Evolutionary conservation across 2,797 vertebrate species (phyloP), one percentile per base, ranked within the genome.

Genomic region (Kryptopterus vitreolus): DNA sequence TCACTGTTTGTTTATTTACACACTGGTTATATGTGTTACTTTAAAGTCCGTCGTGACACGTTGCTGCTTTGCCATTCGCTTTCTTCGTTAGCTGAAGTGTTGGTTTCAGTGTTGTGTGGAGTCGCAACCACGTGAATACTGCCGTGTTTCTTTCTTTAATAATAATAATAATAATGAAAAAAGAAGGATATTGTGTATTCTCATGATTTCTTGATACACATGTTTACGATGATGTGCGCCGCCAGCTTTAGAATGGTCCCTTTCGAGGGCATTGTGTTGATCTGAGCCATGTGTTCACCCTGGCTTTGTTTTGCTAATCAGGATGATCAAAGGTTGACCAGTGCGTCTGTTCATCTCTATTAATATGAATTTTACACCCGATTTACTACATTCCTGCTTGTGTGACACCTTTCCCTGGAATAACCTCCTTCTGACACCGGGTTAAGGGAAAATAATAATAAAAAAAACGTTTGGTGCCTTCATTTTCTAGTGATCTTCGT

Each of bases 341-440:
- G 4, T 43, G 12, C 15, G 71, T 52, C 29, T 50, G 35, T 26
- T 79, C 70, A 43, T 58, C 33, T 43, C 9, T 11, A 6, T 72
- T 18, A 50, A 13, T 26, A 46, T 61, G 29, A 26, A 66, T 46
- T 75, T 16, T 13, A 31, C 4, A 63, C 81, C 35, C 59, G 80
- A 78, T 86, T 82, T 78, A 83, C 82, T 35, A 78, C 83, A 83
- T 85, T 82, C 79, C 68, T 84, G 16, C 53, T 61, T 48, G 46
- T 76, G 16, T 18, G 62, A 50, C 69, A 59, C 63, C 31, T 76
- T 53, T 75, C 15, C 24, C 2, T 52, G 50, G 66, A 52, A 16
- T 8, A 24, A 57, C 12, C n/a, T 71, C 4, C 6, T 18, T 5
- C 18, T 2, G 9, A 52, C 46, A 31, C 66, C 43, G 11, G 7